Evolutionary conservation across 2,797 vertebrate species (phyloP), one percentile per base, ranked within the genome.

Genomic region (Lepilemur ruficaudatus): DNA sequence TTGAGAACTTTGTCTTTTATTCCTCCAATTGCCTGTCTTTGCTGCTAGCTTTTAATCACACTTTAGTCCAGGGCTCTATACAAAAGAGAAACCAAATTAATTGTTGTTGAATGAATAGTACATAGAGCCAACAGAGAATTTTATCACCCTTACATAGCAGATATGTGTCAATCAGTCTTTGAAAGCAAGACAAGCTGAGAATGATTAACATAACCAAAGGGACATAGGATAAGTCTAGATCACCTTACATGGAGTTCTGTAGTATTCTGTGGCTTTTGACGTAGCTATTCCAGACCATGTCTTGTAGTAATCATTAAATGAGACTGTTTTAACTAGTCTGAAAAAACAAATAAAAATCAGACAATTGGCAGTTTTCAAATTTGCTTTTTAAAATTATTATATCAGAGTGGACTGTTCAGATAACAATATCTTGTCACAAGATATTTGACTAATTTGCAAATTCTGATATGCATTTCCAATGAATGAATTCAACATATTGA

Each of bases 271-370:
- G 41, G 96, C 48, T 95, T 97, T 97, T 48, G 97, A 98, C 11
- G 97, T 97, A 80, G 98, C 97, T 90, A 97, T 97, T 92, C 80
- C 75, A 93, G 86, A 97, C 98, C 98, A 98, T 0, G 91, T 97
- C 97, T 94, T 96, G 83, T 89, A 91, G 93, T 98, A 98, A 85
- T 98, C 98, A 79, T 96, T 95, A 98, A 98, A 98, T 35, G 90
- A 98, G 92, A 98, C 15, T 41, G 18, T 38, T 89, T 93, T 98
- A 95, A 94, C 75, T 59, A 70, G 35, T 83, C 98, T 98, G 96
- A 97, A 97, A 98, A 97, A 57, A 97, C 7, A 97, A 91, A 97
- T 61, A 95, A 65, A 96, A 96, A 94, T 83, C 89, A 61, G 85
- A 82, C 35, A 93, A 48, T 80, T 57, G 80, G 46, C 23, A 86